These are phyloP conservation scores for Gallinago media DNA, from an alignment of 2,113 vertebrate genomes.

Conservation along the genomic window DNA sequence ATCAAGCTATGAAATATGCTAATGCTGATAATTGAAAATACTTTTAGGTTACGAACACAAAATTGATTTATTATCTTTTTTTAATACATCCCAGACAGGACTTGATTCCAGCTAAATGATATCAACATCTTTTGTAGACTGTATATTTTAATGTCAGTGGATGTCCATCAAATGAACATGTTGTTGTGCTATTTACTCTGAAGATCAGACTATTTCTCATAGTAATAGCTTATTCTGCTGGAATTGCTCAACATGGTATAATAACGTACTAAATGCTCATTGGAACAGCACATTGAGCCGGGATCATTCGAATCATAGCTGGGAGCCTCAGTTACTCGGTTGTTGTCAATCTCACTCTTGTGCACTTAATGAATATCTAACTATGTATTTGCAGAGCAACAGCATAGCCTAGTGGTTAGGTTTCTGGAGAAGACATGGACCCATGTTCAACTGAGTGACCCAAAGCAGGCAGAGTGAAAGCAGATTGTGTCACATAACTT, in stretches of 20 bases:
- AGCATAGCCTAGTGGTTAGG: constrained; percentile 55
- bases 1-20: not conserved
- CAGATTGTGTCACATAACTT: not conserved
- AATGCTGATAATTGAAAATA: not conserved
- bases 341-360: not conserved
- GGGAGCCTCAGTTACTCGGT: not conserved
- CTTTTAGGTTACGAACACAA: not conserved
- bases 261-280: not conserved
- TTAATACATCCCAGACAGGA: not conserved
- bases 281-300: not conserved
- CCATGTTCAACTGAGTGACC: not conserved
- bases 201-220: not conserved
- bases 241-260: not conserved
- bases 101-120: not conserved
- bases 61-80: not conserved
- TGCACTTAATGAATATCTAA: not conserved
- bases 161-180: not conserved
- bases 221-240: not conserved
- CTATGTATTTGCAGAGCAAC: constrained; percentile 9
- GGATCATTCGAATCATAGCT: not conserved
- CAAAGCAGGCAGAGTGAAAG: not conserved
- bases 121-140: not conserved
- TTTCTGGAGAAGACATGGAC: not conserved
- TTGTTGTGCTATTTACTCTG: not conserved
- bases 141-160: not conserved